A percentile compares a stretch with the other conserved stretches of the same genome.
These are phyloP conservation scores for Meghimatium bilineatum DNA, from an alignment of 2,888 invertebrate genomes.

Conservation along the genomic window DNA sequence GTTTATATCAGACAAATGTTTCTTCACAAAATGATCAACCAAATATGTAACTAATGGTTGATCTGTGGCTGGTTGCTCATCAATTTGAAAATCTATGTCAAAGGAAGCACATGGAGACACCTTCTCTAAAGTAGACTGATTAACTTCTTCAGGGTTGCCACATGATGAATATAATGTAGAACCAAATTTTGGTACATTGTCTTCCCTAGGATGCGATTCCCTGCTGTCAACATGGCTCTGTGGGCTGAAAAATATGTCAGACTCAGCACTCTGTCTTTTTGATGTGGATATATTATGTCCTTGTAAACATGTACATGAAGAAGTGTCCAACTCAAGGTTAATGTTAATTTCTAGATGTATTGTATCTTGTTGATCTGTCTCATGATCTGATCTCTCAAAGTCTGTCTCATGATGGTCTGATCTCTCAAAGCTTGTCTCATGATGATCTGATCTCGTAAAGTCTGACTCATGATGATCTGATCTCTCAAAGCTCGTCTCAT, in stretches of 20 bases:
- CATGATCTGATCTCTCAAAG: too few relatives aligned
- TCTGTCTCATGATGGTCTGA: too few relatives aligned
- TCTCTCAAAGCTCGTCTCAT: neutral
- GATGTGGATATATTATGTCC: neutral
- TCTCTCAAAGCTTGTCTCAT: neutral
- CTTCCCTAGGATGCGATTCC: neutral
- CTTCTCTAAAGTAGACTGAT: neutral
- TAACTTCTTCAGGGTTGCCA: neutral
- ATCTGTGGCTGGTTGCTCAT: neutral
- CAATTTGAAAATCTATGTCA: neutral
- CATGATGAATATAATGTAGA: too few relatives aligned
- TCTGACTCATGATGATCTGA: neutral
- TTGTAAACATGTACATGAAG: neutral
- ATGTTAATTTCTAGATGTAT: slow-evolving; percentile 31
- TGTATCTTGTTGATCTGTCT: too few relatives aligned
- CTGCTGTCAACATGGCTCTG: neutral
- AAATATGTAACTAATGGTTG: neutral
- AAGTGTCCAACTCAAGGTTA: neutral
- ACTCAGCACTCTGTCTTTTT: neutral
- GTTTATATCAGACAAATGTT: neutral
- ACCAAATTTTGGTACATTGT: neutral
- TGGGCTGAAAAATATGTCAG: neutral
- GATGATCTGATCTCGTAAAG: neutral
- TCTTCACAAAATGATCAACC: neutral
- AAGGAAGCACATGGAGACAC: neutral